A percentile compares a stretch with the other conserved stretches of the same genome.
These are phyloP conservation scores for Chrysolina haemoptera DNA, from an alignment of 2,888 invertebrate species.

Conservation along the genomic window DNA sequence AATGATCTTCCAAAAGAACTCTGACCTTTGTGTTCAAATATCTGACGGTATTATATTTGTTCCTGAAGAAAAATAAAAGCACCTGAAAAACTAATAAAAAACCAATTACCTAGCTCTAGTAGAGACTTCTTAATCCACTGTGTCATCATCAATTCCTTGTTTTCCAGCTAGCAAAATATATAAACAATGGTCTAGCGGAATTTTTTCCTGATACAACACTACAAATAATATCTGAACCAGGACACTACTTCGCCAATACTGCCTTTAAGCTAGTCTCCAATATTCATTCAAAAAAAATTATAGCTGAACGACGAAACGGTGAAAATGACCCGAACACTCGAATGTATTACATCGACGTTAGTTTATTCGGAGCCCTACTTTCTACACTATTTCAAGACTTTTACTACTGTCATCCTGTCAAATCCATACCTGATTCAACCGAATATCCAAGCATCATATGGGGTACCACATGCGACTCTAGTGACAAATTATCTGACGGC, in stretches of 20 bases:
- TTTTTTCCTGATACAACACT: conserved; percentile 71
- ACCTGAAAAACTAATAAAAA: too few relatives aligned
- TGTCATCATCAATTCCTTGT: background rate
- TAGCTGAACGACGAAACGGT: conserved; percentile 37
- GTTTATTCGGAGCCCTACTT: conserved; percentile 27
- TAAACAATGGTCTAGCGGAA: conserved; percentile 72
- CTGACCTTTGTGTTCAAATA: too few relatives aligned
- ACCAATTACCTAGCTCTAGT: too few relatives aligned
- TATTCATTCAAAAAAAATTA: conserved; percentile 68
- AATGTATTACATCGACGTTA: conserved; percentile 36
- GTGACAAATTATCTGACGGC: conserved; percentile 71
- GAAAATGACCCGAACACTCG: conserved; percentile 19
- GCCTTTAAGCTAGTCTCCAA: conserved; percentile 74
- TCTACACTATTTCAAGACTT: conserved; percentile 25
- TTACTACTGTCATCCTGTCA: conserved; percentile 42
- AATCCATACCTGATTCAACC: background rate
- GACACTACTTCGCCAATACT: conserved; percentile 75
- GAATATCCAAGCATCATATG: conserved; percentile 51
- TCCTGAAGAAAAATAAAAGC: too few relatives aligned
- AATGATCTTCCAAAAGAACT: too few relatives aligned
- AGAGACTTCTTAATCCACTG: too few relatives aligned
- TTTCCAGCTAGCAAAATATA: conserved; percentile 63
- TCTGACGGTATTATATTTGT: too few relatives aligned
- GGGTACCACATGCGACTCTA: conserved; percentile 74
- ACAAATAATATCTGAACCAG: conserved; percentile 75